These are phyloP conservation scores for Melanotus villosus DNA, from an alignment of 2,888 invertebrate genomes.

Conservation along the genomic window DNA sequence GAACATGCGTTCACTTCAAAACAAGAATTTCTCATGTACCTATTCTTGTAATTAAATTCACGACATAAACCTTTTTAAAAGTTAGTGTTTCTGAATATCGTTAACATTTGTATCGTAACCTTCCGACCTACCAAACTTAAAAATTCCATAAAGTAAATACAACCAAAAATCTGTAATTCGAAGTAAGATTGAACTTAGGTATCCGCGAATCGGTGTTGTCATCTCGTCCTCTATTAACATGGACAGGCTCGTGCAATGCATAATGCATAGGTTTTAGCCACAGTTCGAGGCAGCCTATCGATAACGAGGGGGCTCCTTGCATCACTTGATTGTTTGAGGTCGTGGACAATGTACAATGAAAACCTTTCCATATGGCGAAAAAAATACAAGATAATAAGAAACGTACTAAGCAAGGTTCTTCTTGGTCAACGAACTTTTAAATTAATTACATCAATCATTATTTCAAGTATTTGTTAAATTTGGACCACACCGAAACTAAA, in stretches of 20 bases:
- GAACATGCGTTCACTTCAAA: no score
- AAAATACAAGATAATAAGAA: background rate
- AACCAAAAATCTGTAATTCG: constrained; percentile 36
- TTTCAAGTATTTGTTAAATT: constrained; percentile 2
- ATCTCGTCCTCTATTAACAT: constrained; percentile 45
- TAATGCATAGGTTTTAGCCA: constrained; percentile 38
- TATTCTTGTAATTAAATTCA: no score
- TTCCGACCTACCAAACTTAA: background rate
- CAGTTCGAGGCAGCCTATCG: constrained; percentile 24
- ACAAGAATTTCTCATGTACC: no score
- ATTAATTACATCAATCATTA: constrained; percentile 22
- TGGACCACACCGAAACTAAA: constrained; percentile 23
- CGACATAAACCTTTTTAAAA: no score
- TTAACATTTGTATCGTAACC: no score
- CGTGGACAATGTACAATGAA: constrained; percentile 15
- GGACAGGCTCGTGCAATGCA: constrained; percentile 38
- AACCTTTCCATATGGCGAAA: constrained; percentile 28
- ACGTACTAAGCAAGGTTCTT: background rate
- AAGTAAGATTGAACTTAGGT: constrained; percentile 20
- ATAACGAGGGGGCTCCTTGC: constrained; percentile 24
- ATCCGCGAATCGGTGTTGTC: constrained; percentile 34
- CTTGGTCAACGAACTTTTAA: constrained; percentile 18
- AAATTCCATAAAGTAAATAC: background rate
- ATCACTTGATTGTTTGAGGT: constrained; percentile 34
- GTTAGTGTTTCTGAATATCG: no score